Evolutionary conservation across 23 tunicate species (phyloP), one percentile per base, ranked within the genome.

Genomic region (Ascidia mentula): DNA sequence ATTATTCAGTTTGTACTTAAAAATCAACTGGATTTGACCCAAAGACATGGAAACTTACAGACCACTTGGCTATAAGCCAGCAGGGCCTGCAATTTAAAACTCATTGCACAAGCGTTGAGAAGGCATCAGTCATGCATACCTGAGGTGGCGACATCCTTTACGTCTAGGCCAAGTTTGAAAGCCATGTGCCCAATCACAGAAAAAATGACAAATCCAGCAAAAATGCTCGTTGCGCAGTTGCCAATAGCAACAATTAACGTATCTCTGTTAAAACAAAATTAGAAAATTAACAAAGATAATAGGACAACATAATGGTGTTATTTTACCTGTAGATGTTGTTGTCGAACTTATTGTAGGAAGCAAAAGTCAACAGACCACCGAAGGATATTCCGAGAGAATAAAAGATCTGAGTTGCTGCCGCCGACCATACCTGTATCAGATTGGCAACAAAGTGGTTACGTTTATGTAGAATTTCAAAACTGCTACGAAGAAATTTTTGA

Each of bases 361-460:
- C 96, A 88, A 96, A 90, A 0, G 94, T 94, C 28, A 94, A 71
- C 15, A 94, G 83, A 12, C 94, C 94, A 12, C 94, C 94, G 40
- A 94, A 94, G 9, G 89, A 82, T 22, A 94, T 91, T 38, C 99
- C 99, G 30, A 96, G 84, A 1, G 99, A 96, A 40, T 90, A 96
- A 60, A 96, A 96, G 59, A 96, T 96, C 78, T 96, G 99, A 4
- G 96, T 90, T 34, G 99, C 99, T 1, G 99, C 99, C 24, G 96
- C 87, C 3, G 81, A 81, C 99, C 99, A 96, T 5, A 96, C 99
- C 97, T 92, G 45, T 31, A 12, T 69, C 22, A 69, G n/a, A n/a
- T n/a, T n/a, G n/a, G n/a, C n/a, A n/a, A n/a, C n/a, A n/a, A n/a
- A n/a, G n/a, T n/a, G n/a, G n/a, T n/a, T n/a, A n/a, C n/a, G n/a